Conservation (phyloP, 2,888 invertebrate genomes). For the Rhodophaea formosa region DNA sequence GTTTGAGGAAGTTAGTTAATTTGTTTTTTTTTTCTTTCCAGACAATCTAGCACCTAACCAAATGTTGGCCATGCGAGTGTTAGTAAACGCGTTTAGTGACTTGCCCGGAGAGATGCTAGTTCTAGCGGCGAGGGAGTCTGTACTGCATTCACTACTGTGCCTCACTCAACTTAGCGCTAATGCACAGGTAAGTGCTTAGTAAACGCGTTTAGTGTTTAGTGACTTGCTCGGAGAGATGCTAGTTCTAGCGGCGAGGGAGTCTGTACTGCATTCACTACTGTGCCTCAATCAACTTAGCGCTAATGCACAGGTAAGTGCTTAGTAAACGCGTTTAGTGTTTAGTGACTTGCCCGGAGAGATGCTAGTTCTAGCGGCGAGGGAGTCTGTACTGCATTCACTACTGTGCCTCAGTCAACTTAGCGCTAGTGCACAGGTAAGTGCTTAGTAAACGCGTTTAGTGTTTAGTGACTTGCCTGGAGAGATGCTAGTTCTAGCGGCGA, state of each 20-base stretch:
- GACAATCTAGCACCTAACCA: constrained; percentile 86
- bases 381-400: constrained; percentile 78
- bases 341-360: constrained; percentile 84
- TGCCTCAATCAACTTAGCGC: constrained; percentile 79
- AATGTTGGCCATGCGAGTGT: constrained; percentile 87
- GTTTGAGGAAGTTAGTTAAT: no score
- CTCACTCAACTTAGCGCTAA: constrained; percentile 81
- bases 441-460: constrained; percentile 91
- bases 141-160: constrained; percentile 78
- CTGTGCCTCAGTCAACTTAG: constrained; percentile 76
- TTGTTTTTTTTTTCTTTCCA: constrained; percentile 28
- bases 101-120: constrained; percentile 83
- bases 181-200: constrained; percentile 83
- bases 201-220: constrained; percentile 91
- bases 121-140: constrained; percentile 77
- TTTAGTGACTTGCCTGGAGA: constrained; percentile 86
- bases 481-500: constrained; percentile 79
- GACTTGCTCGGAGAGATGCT: constrained; percentile 85
- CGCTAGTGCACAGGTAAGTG: constrained; percentile 83
- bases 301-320: constrained; percentile 83
- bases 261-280: constrained; percentile 77
- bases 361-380: constrained; percentile 80
- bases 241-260: constrained; percentile 79
- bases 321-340: constrained; percentile 92
- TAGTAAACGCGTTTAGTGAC: constrained; percentile 91